These are phyloP conservation scores for Diabrotica undecimpunctata DNA, from an alignment of 1,140 invertebrate genomes.

Conservation along the genomic window DNA sequence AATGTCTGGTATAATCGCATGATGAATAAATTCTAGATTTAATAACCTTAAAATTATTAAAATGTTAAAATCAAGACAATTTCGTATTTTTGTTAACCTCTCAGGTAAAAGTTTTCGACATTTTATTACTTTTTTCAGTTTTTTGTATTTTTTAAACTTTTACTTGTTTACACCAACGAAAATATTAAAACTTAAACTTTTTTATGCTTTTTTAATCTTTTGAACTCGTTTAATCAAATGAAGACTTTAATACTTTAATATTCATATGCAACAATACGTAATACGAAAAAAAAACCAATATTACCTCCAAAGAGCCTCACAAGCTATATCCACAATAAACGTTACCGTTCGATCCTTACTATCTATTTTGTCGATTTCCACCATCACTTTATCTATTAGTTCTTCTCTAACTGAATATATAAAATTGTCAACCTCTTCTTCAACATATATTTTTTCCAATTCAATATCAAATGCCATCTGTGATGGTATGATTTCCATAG, in stretches of 20 bases:
- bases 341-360: neutral
- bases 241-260: too few relatives aligned
- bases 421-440: constrained; percentile 8
- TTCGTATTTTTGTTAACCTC: too few relatives aligned
- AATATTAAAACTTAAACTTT: too few relatives aligned
- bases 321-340: constrained; percentile 9
- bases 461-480: too few relatives aligned
- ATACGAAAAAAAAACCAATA: neutral
- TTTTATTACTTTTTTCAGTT: too few relatives aligned
- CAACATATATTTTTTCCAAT: neutral
- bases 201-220: too few relatives aligned
- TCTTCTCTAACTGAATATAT: constrained; percentile 8
- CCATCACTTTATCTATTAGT: constrained; percentile 3
- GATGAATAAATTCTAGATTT: neutral
- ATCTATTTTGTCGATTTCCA: constrained; percentile 4
- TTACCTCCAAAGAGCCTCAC: constrained; percentile 4
- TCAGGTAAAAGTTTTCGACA: too few relatives aligned
- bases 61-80: neutral
- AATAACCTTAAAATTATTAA: neutral
- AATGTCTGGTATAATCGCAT: neutral
- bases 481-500: neutral
- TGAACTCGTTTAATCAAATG: too few relatives aligned
- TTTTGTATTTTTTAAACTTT: too few relatives aligned
- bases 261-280: too few relatives aligned
- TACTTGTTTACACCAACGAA: too few relatives aligned